A percentile compares a stretch with the other conserved stretches of the same genome.
These are phyloP conservation scores for Rhodeus uyekii DNA, from an alignment of 2,797 vertebrate species.

Conservation along the genomic window DNA sequence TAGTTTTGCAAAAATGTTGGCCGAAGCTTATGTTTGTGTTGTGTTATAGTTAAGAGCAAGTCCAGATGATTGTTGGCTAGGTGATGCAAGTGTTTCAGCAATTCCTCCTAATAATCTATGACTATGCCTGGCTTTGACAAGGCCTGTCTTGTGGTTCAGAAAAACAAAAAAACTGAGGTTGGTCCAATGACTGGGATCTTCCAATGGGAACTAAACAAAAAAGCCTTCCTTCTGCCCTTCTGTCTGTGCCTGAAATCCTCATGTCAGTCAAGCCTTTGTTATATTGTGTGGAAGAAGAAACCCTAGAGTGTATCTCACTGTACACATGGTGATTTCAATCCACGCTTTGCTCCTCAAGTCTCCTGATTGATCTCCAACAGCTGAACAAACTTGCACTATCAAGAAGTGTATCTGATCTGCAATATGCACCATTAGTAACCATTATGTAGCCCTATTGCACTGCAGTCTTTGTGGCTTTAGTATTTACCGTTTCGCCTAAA, in stretches of 20 bases:
- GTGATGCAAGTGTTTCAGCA: conserved; percentile 26
- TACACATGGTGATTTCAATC: conserved; percentile 4
- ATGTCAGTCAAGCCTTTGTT: conserved; percentile 28
- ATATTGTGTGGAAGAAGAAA: conserved; percentile 16
- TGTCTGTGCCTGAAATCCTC: background rate
- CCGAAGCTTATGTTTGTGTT: background rate
- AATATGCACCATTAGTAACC: conserved; percentile 39
- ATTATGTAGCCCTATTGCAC: conserved; percentile 1
- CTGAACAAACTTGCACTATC: conserved; percentile 6
- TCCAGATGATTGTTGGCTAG: background rate
- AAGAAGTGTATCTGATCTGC: background rate
- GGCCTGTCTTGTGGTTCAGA: background rate
- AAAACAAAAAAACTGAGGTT: background rate
- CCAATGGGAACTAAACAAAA: conserved; percentile 9
- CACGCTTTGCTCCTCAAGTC: background rate
- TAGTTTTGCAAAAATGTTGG: background rate
- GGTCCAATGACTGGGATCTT: conserved; percentile 15
- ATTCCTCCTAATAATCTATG: conserved; percentile 36
- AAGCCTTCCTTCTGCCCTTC: background rate
- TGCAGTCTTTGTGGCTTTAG: background rate
- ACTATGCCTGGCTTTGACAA: conserved; percentile 15
- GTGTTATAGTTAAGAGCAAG: background rate
- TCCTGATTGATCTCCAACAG: conserved; percentile 19
- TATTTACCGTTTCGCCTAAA: conserved; percentile 28
- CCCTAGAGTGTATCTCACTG: background rate